Evolutionary conservation across 2,113 vertebrate species (phyloP).

Genomic region (Cardinalis cardinalis): DNA sequence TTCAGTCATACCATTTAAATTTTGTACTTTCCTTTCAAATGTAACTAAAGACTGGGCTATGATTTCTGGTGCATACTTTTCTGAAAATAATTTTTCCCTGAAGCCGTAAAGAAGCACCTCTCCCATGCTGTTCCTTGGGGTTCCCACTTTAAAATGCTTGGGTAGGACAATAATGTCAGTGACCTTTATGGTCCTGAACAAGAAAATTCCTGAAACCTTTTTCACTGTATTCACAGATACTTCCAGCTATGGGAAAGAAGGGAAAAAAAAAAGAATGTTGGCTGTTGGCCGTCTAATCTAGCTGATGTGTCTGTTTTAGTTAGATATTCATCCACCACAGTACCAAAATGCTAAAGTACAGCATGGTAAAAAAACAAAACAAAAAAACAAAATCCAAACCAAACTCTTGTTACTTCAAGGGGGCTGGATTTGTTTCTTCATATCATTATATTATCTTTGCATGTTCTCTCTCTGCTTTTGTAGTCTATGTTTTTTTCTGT

Average conservation of each 20-base stretch:
- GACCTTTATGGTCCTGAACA: background rate
- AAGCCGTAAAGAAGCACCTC: constrained; percentile 1
- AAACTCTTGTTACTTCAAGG: background rate
- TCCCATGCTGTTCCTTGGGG: constrained; percentile 18
- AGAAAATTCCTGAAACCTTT: background rate
- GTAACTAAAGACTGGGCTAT: background rate
- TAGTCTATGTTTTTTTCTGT: background rate
- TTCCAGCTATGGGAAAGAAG: background rate
- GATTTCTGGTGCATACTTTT: constrained; percentile 32
- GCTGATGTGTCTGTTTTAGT: background rate
- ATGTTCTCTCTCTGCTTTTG: background rate
- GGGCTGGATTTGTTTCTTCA: background rate
- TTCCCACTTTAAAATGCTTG: background rate
- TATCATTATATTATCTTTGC: background rate
- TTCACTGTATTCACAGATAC: background rate
- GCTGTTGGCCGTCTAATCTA: background rate
- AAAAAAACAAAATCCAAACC: background rate
- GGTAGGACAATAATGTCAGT: constrained; percentile 9
- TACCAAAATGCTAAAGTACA: background rate
- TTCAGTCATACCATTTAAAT: constrained; percentile 19
- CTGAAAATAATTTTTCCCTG: constrained; percentile 33
- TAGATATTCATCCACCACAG: background rate
- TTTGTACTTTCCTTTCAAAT: constrained; percentile 32
- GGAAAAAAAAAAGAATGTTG: background rate
- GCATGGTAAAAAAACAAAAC: background rate